phyloP scores from a whole-genome alignment of 2,888 invertebrate genomes.

The Notocelia uddmanniana region DNA sequence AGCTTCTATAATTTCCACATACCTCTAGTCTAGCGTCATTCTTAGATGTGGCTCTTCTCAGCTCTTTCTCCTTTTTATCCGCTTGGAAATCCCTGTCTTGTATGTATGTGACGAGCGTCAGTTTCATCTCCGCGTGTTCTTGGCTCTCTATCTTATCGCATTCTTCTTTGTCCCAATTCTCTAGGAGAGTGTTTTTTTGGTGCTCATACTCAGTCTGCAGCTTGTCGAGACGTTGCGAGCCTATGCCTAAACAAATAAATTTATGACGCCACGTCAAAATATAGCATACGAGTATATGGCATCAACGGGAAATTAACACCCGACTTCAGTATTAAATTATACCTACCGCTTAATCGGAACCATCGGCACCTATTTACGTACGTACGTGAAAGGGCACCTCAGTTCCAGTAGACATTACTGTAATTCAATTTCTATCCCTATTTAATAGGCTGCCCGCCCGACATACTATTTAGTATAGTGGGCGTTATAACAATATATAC shows the following conservation, averaged over 20 bases:
- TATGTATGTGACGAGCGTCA: constrained; percentile 86
- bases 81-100: constrained; percentile 77
- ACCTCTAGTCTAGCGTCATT: constrained; percentile 80
- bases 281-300: too few species aligned
- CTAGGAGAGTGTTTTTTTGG: constrained; percentile 84
- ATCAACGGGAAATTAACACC: too few species aligned
- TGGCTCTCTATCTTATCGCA: constrained; percentile 79
- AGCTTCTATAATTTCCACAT: constrained; percentile 34
- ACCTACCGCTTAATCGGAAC: too few species aligned
- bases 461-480: too few species aligned
- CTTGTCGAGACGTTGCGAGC: constrained; percentile 84
- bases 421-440: too few species aligned
- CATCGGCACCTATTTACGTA: too few species aligned
- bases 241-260: constrained; percentile 75
- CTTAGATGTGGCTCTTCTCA: constrained; percentile 68
- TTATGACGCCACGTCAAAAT: neutral
- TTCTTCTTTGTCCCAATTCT: constrained; percentile 85
- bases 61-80: constrained; percentile 63
- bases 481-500: too few species aligned
- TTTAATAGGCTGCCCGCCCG: too few species aligned
- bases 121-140: constrained; percentile 83
- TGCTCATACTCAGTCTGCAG: constrained; percentile 84
- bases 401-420: too few species aligned
- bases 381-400: too few species aligned
- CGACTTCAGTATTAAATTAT: too few species aligned